phyloP scores from a whole-genome alignment of 1,140 invertebrate species.

The Microplitis demolitor region DNA sequence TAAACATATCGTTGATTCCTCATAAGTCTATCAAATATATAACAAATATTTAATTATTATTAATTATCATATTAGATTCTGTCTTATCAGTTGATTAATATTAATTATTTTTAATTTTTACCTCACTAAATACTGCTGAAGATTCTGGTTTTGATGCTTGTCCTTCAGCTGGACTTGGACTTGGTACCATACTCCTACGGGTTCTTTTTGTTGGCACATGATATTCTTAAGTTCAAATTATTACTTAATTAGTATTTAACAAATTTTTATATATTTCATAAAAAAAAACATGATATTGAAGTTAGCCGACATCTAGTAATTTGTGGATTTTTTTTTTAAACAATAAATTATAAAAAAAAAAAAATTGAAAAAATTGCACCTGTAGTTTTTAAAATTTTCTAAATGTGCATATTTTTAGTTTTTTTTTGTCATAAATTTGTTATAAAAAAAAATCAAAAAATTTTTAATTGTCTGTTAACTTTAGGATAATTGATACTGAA shows the following conservation, averaged over 20 bases:
- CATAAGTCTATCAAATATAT: conserved; percentile 50
- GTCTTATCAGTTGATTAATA: not conserved
- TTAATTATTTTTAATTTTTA: conserved; percentile 29
- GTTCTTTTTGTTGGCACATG: conserved; percentile 47
- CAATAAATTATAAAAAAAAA: too few species aligned
- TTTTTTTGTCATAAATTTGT: too few species aligned
- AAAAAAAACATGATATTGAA: too few species aligned
- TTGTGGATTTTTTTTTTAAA: too few species aligned
- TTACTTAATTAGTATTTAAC: conserved; percentile 1
- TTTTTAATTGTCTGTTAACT: too few species aligned
- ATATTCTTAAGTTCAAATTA: conserved; percentile 35
- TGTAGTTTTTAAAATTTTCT: too few species aligned
- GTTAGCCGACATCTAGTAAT: too few species aligned
- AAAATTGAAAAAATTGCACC: too few species aligned
- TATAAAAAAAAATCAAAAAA: too few species aligned
- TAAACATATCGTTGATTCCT: conserved; percentile 55
- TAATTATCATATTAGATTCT: not conserved
- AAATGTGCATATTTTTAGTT: too few species aligned
- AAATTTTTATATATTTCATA: not conserved
- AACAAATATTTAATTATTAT: not conserved
- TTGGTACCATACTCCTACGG: conserved; percentile 53
- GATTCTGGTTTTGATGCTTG: conserved; percentile 60
- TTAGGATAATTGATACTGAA: too few species aligned
- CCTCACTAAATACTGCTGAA: conserved; percentile 56
- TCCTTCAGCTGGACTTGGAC: conserved; percentile 58